Evolutionary conservation across 2,888 invertebrate genomes (phyloP), one percentile per base, ranked within the genome.

Genomic region (Aethes cnicana): DNA sequence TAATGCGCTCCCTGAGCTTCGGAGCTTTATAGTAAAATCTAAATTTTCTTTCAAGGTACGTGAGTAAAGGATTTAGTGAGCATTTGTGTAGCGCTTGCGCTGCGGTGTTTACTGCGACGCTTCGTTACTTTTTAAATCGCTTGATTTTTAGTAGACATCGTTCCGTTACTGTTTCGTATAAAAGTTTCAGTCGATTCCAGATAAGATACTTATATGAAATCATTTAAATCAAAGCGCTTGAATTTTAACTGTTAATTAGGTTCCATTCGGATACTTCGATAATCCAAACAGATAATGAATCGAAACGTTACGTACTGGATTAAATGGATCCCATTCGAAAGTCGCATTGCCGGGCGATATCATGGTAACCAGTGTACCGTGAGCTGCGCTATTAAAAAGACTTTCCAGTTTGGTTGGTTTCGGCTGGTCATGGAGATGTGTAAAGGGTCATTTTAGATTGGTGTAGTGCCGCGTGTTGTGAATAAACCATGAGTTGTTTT

Each of bases 401-500:
- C 47, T 20, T 57, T 56, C 58, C 54, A 47, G 9, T 37, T 39
- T 39, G 11, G 25, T 18, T 21, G 25, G 36, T 43, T 55, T 55
- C 49, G 37, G 43, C 44, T 37, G 49, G 43, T 53, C 59, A 39
- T 39, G 55, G 61, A 61, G 63, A 71, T 77, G 71, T 75, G 72
- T 66, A 70, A 70, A 55, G 59, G 80, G 53, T 71, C 79, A 69
- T 50, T 60, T 58, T 72, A 73, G 59, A 67, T 66, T 82, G 84
- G 84, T 55, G 56, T 58, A 57, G 56, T 57, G 62, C 67, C 66
- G 65, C 76, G 68, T 71, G 82, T 71, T 69, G 77, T 87, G 86
- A 86, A 87, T 87, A 85, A 87, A 84, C 82, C 85, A 87, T 87
- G 87, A 86, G 84, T 77, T 85, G 85, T 87, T 85, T 87, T 86